Evolutionary conservation across 2,113 vertebrate genomes (phyloP).

Genomic region (Butorides virescens): DNA sequence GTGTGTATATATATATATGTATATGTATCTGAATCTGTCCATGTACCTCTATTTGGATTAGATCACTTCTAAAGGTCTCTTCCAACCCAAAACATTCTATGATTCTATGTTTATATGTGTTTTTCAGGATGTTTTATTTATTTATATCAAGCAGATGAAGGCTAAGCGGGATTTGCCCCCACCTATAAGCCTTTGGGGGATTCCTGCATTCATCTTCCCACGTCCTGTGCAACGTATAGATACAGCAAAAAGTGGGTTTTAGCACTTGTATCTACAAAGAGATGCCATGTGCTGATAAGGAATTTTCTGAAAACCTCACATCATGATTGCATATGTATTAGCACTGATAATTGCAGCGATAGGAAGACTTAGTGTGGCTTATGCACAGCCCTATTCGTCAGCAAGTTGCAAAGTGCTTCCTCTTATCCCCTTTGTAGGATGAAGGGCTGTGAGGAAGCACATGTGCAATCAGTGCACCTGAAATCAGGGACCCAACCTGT

Average conservation of each 20-base stretch:
- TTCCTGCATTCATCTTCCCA: neutral
- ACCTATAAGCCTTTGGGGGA: neutral
- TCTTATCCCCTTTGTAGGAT: neutral
- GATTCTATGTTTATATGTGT: too few relatives aligned
- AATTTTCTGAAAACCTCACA: neutral
- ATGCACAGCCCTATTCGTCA: neutral
- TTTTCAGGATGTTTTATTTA: neutral
- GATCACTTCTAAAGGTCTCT: too few relatives aligned
- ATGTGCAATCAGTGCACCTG: too few relatives aligned
- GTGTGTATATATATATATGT: accelerated
- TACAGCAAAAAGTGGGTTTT: neutral
- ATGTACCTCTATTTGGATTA: neutral
- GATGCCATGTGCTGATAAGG: neutral
- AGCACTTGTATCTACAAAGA: neutral
- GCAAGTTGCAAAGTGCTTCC: neutral
- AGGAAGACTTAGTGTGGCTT: neutral
- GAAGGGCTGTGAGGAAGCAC: neutral
- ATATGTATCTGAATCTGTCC: too few relatives aligned
- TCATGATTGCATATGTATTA: neutral
- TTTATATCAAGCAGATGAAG: neutral
- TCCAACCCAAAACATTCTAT: too few relatives aligned
- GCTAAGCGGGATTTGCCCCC: neutral
- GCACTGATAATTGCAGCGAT: neutral
- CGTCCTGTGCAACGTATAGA: neutral
- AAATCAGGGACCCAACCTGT: neutral